phyloP scores from a whole-genome alignment of 2,797 vertebrate genomes.

The Muscicapa striata region DNA sequence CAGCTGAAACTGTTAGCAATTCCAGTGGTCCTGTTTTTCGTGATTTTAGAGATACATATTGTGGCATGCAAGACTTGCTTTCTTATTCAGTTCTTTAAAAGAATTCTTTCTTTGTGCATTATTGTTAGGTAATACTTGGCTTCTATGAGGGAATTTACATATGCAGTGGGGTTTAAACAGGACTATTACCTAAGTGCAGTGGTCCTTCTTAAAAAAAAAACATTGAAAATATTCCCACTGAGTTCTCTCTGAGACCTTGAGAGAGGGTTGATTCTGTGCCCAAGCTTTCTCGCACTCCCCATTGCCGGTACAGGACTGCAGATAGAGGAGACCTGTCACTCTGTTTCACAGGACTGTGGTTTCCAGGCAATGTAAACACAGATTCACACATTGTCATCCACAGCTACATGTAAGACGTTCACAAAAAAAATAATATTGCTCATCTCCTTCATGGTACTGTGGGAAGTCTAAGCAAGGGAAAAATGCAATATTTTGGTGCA shows the following conservation, averaged over 20 bases:
- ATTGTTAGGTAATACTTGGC: background rate
- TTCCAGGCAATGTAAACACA: conserved; percentile 8
- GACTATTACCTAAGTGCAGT: background rate
- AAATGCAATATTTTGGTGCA: background rate
- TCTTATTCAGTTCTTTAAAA: background rate
- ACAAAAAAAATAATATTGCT: background rate
- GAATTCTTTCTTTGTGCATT: background rate
- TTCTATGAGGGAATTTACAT: background rate
- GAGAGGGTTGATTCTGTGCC: background rate
- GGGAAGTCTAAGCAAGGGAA: background rate
- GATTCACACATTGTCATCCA: background rate
- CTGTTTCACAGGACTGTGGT: background rate
- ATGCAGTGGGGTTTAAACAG: background rate
- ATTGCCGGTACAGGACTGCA: accelerated
- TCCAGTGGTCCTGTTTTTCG: background rate
- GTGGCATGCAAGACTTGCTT: background rate
- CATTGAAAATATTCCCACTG: background rate
- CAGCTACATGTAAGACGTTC: background rate
- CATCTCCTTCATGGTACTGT: background rate
- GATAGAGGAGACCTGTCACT: background rate
- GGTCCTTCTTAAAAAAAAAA: background rate
- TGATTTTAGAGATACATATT: background rate
- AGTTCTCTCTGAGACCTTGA: background rate
- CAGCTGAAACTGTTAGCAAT: conserved; percentile 62
- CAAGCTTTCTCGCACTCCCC: background rate